Base-by-base conservation (phyloP, 2,888 invertebrate genomes). In the Drosophila rellima region DNA sequence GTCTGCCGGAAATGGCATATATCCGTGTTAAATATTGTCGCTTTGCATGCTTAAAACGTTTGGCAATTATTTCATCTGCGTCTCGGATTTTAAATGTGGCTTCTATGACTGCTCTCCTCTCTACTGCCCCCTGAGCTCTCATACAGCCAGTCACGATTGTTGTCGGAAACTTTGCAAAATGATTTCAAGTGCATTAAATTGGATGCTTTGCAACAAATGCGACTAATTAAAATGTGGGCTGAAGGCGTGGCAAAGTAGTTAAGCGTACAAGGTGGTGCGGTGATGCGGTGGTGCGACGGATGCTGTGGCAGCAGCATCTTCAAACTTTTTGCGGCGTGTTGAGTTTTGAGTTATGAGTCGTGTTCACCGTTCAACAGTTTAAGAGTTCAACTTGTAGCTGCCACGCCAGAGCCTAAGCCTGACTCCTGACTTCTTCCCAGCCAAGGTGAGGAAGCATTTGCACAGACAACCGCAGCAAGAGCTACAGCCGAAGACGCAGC, bases 121-220 rank as follows among this genome's bases (percentile, higher is more conserved):
- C 15, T 37, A 0, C 37, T 10, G 10, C 13, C 35, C 5, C 18
- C 7, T 18, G 8, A 5, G 17, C 33, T 2, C 35, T 44, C 18
- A 2, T 11, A 20, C 60, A 39, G 48, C 48, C 23, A 55, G 68
- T 55, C 56, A 61, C 48, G 63, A 70, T 69, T 70, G 73, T 70
- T 69, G 65, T 65, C 51, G 51, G 54, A 64, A 68, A 85, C 70
- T 87, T 84, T 71, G 52, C 67, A 47, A 80, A 85, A 88, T 85
- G 75, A 82, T 88, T 85, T 85, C 88, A 78, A 85, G 85, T 85
- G 85, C 88, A 85, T 85, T 88, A 85, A 88, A 85, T 88, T 82
- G 79, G 79, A 72, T 74, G 88, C 83, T 83, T 78, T 80, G 80
- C 85, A 85, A 85, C 82, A 85, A 85, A 86, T 86, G 87, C 80